These are phyloP conservation scores for Pollenia angustigena DNA, from an alignment of 2,888 invertebrate genomes.

Conservation along the genomic window DNA sequence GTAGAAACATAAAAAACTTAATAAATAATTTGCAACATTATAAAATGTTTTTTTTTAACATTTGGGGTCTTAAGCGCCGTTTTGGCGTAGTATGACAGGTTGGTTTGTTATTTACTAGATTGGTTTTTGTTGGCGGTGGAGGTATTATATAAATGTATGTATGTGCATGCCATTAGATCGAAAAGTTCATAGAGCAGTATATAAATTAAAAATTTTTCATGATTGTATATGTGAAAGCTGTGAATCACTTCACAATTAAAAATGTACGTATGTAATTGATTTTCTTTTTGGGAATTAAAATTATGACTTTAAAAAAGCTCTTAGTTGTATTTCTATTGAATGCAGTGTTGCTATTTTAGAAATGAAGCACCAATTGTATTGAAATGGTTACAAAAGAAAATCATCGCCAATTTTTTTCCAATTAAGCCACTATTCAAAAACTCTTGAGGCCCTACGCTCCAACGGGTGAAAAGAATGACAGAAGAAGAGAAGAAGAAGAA, in stretches of 20 bases:
- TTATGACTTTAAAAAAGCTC: constrained; percentile 45
- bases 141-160: neutral
- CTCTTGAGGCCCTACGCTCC: accelerated
- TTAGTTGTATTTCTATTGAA: neutral
- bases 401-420: no score
- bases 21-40: constrained; percentile 70
- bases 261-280: neutral
- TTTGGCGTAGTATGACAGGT: constrained; percentile 69
- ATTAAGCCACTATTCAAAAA: no score
- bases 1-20: constrained; percentile 42
- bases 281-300: constrained; percentile 35
- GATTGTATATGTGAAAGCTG: neutral
- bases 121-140: constrained; percentile 34
- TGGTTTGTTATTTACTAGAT: constrained; percentile 42
- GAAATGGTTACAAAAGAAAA: no score
- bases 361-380: no score
- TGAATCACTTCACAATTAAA: constrained; percentile 22
- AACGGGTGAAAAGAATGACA: no score
- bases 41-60: constrained; percentile 30
- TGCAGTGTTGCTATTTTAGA: no score
- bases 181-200: neutral
- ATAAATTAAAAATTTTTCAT: constrained; percentile 37
- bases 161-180: neutral
- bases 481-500: no score
- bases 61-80: constrained; percentile 62